phyloP scores from a whole-genome alignment of 2,113 vertebrate species.

The Pelecanus crispus region DNA sequence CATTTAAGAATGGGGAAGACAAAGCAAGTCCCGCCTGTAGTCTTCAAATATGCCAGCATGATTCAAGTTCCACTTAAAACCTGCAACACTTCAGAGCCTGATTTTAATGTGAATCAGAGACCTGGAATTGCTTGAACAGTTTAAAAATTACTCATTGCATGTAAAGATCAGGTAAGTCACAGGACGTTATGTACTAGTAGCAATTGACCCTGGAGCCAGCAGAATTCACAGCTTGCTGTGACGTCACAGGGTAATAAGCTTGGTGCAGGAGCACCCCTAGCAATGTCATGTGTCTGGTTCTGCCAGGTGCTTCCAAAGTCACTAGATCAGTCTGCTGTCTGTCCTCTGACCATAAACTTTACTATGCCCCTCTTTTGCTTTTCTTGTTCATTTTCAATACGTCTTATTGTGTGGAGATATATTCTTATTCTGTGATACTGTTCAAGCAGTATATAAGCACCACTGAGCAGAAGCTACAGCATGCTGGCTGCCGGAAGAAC shows the following conservation, averaged over 20 bases:
- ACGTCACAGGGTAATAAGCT: background rate
- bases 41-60: background rate
- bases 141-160: background rate
- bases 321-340: background rate
- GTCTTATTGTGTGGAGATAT: background rate
- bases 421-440: background rate
- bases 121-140: background rate
- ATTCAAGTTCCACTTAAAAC: background rate
- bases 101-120: background rate
- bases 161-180: background rate
- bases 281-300: background rate
- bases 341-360: background rate
- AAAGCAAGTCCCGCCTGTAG: background rate
- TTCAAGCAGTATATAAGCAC: background rate
- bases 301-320: background rate
- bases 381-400: background rate
- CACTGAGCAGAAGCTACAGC: background rate
- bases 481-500: background rate
- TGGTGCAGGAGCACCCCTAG: background rate
- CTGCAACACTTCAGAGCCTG: background rate
- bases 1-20: background rate
- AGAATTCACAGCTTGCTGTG: background rate
- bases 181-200: background rate
- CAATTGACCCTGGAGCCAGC: background rate
- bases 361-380: background rate